Percentiles rank a stretch among this genome's conserved stretches.
Conservation (phyloP, 2,888 invertebrate genomes). For the Trachelus iudaicus region DNA sequence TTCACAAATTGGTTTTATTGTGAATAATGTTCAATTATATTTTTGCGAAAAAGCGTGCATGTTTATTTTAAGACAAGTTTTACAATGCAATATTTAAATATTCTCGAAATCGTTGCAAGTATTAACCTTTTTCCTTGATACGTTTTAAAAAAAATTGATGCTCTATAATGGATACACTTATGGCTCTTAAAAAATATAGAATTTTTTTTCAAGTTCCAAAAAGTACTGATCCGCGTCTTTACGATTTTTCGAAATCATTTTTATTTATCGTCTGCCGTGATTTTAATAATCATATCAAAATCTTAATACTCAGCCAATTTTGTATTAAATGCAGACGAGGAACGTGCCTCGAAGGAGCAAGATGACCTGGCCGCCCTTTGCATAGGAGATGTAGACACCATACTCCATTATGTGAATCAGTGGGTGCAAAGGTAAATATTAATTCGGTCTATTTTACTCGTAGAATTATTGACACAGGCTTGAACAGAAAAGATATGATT, state of each 20-base stretch:
- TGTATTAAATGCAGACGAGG: constrained; percentile 74
- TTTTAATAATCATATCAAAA: constrained; percentile 19
- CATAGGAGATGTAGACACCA: constrained; percentile 84
- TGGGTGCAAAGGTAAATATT: constrained; percentile 85
- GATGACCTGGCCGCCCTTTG: constrained; percentile 80
- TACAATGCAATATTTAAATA: background rate
- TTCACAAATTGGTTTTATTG: background rate
- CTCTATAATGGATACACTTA: background rate
- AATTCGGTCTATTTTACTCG: constrained; percentile 5
- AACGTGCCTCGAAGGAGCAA: constrained; percentile 80
- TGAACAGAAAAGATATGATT: constrained; percentile 1
- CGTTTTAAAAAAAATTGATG: no score
- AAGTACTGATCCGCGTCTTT: background rate
- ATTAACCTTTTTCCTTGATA: background rate
- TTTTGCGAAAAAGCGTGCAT: background rate
- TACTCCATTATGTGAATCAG: constrained; percentile 86
- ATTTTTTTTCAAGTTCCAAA: background rate
- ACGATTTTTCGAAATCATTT: background rate
- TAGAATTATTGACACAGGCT: background rate
- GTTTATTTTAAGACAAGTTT: background rate
- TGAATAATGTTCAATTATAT: background rate
- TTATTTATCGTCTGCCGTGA: background rate
- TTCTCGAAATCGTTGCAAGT: background rate
- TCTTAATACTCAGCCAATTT: background rate
- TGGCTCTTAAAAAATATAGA: background rate